Evolutionary conservation across 37 sponge, comb jelly and placozoan genomes (phyloP).

Genomic region (Theonella swinhoei): DNA sequence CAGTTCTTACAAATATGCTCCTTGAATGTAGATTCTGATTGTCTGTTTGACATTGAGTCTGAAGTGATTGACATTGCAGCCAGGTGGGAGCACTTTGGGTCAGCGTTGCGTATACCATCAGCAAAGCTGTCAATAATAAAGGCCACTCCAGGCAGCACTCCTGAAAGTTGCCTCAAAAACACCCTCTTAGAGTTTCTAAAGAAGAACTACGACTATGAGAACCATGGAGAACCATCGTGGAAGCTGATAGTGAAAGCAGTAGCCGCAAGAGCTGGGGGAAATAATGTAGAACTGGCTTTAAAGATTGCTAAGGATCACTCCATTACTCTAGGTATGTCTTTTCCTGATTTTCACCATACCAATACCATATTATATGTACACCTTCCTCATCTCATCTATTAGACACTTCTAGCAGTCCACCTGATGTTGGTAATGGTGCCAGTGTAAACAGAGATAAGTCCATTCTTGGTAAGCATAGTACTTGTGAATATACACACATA

Average conservation of each 20-base stretch:
- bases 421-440: no score
- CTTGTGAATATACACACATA: background rate
- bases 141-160: no score
- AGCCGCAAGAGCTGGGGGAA: background rate
- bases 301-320: background rate
- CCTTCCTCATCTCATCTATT: no score
- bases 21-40: background rate
- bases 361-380: background rate
- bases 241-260: constrained; percentile 9
- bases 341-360: background rate
- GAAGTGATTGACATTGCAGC: background rate
- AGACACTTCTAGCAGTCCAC: no score
- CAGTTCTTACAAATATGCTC: background rate
- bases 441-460: no score
- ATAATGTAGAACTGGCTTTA: background rate
- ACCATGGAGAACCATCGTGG: background rate
- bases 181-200: background rate
- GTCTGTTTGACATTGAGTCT: background rate
- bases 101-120: background rate
- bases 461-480: background rate
- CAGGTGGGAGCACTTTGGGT: background rate
- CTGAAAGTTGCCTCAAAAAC: background rate
- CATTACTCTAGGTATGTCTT: background rate
- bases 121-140: background rate
- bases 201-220: background rate